Base-by-base conservation (phyloP, 2,888 invertebrate genomes). In the Spialia ferax region DNA sequence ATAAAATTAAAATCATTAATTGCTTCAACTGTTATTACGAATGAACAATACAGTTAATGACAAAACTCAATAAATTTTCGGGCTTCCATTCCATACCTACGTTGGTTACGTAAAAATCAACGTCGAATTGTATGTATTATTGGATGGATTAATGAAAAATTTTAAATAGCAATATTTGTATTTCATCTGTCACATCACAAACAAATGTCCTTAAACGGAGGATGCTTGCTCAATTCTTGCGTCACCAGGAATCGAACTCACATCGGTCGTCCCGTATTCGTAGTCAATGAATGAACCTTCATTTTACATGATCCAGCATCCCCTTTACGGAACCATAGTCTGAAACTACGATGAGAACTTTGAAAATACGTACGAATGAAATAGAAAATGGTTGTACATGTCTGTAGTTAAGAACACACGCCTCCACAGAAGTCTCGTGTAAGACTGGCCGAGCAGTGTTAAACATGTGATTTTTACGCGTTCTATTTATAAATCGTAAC, bases 401-500 rank as follows among this genome's bases (percentile, higher is more conserved):
- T 23, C 23, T 23, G 2, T 45, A 20, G 50, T 23, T 5, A 13
- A 50, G 2, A 13, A 61, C 67, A 45, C 32, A 32, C 59, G 26
- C 50, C n/a, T 22, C 56, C 45, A 32, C 48, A 56, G 26, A 55
- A 63, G 72, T 74, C 74, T 74, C 70, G 72, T 68, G 73, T 70
- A 72, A 73, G 75, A 82, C 81, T 84, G 76, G 20, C 63, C 56
- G 79, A 74, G 75, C 76, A 79, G 54, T 26, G 79, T 78, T 74
- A 75, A 72, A 77, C 86, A 82, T 79, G 81, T 84, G 83, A 85
- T 80, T 83, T 81, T 83, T 77, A 78, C 84, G 78, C 77, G 73
- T 70, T 78, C 86, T 90, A 90, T 89, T 87, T 85, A 82, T 89
- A 88, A 73, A 69, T 63, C 77, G 38, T 80, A 80, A 80, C 80